Evolutionary conservation across 37 sponge, comb jelly and placozoan species (phyloP).

Genomic region (Halisarca cf. caerulea): DNA sequence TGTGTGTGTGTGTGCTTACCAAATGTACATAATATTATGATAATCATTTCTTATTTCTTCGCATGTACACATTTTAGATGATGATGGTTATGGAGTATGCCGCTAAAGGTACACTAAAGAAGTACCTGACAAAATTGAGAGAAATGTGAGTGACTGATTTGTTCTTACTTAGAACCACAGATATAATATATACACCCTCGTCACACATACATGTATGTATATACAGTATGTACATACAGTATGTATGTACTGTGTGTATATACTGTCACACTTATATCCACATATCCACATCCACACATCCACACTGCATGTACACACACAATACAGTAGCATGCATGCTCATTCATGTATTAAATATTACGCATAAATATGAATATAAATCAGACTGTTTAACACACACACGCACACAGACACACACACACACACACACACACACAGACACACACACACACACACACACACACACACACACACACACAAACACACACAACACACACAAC

Average conservation of each 20-base stretch:
- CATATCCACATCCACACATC: not conserved
- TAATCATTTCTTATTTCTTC: not conserved
- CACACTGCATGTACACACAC: not conserved
- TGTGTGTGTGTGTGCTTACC: no score
- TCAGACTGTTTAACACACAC: no score
- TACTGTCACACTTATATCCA: not conserved
- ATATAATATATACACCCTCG: no score
- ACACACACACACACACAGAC: not conserved
- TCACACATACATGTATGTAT: no score
- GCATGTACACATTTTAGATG: not conserved
- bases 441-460: constrained; percentile 34
- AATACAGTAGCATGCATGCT: no score
- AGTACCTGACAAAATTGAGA: not conserved
- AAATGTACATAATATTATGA: not conserved
- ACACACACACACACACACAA: constrained; percentile 38
- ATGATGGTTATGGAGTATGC: constrained; percentile 31
- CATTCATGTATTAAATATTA: not conserved
- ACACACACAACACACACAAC: no score
- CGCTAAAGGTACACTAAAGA: constrained; percentile 12
- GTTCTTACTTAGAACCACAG: no score
- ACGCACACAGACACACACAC: constrained; percentile 19
- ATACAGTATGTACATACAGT: no score
- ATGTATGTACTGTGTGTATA: no score
- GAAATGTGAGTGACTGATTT: not conserved
- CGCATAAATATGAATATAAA: not conserved